Conservation (phyloP, 2,113 vertebrate species). For the Lepidothrix coronata region DNA sequence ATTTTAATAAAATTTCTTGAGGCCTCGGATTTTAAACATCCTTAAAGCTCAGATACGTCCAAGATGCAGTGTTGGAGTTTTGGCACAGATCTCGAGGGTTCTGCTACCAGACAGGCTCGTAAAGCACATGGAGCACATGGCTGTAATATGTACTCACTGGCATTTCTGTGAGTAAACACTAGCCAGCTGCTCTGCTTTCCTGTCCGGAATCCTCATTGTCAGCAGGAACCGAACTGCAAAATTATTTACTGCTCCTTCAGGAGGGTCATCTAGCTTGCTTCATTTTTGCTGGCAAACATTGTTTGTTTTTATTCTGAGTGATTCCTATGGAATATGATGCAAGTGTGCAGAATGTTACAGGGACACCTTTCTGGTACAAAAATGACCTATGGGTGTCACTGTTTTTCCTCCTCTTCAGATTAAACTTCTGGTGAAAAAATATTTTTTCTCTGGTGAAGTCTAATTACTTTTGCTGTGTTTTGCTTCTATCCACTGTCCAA, state of each 20-base stretch:
- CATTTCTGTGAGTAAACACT: conserved; percentile 10
- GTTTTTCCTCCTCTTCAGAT: conserved; percentile 19
- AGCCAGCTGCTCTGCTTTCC: conserved; percentile 35
- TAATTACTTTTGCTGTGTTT: not conserved
- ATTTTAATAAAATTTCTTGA: not conserved
- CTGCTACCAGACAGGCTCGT: not conserved
- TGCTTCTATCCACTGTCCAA: not conserved
- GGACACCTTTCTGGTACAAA: not conserved
- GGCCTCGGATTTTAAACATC: conserved; percentile 28
- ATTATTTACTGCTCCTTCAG: not conserved
- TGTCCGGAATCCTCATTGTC: not conserved
- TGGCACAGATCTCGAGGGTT: conserved; percentile 8
- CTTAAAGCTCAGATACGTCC: not conserved
- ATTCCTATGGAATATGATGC: not conserved
- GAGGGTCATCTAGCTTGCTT: not conserved
- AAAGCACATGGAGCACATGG: not conserved
- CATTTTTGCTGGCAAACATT: not conserved
- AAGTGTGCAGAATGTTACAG: not conserved
- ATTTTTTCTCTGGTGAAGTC: not conserved
- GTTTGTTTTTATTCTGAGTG: not conserved
- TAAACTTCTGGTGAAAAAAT: not conserved
- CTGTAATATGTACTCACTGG: not conserved
- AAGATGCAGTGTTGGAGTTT: not conserved
- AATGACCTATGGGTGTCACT: conserved; percentile 52
- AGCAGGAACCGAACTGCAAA: conserved; percentile 6